These are phyloP conservation scores for Cyaniris semiargus DNA, from an alignment of 2,888 invertebrate genomes.

Conservation along the genomic window DNA sequence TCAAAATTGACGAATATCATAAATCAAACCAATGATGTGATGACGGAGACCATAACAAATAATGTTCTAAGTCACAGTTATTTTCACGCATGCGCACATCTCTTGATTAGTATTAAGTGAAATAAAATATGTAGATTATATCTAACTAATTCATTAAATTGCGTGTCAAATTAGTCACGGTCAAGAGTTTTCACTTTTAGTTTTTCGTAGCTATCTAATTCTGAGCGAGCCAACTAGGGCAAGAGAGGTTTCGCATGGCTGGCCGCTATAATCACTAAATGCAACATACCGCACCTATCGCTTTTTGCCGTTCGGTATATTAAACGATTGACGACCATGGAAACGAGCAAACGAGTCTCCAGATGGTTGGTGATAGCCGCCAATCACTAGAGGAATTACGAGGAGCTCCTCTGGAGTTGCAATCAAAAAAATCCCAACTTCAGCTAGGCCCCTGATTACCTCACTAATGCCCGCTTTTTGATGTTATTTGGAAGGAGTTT, in stretches of 20 bases:
- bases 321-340: not conserved
- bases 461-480: too few species aligned
- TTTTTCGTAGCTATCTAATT: constrained; percentile 15
- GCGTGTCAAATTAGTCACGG: constrained; percentile 16
- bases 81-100: not conserved
- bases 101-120: not conserved
- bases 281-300: constrained; percentile 26
- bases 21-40: too few species aligned
- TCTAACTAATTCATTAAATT: constrained; percentile 5
- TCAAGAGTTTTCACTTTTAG: constrained; percentile 26
- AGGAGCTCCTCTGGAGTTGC: too few species aligned
- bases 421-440: not conserved
- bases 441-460: too few species aligned
- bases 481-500: too few species aligned
- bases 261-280: constrained; percentile 19
- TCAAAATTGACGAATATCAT: too few species aligned
- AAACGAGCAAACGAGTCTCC: not conserved
- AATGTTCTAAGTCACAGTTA: not conserved
- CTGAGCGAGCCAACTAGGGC: constrained; percentile 1
- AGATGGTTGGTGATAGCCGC: not conserved
- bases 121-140: constrained; percentile 14
- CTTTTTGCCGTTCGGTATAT: not conserved
- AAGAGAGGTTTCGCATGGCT: constrained; percentile 3
- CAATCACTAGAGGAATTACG: not conserved
- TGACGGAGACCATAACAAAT: not conserved